phyloP scores from a whole-genome alignment of 2,113 vertebrate species.

The Anthoscopus minutus region DNA sequence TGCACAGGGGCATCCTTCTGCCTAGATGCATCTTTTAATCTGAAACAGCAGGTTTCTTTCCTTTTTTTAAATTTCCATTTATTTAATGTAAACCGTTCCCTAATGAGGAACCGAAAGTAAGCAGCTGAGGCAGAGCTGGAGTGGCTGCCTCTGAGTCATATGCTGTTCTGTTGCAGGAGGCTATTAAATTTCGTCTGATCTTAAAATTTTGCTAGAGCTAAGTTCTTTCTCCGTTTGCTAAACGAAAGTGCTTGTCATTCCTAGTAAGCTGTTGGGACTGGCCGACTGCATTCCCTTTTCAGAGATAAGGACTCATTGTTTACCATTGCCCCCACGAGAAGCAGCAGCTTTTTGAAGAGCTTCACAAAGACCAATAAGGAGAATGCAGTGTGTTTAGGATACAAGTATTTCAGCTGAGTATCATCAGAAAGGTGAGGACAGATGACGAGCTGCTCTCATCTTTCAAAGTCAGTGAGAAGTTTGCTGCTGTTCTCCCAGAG shows the following conservation, averaged over 20 bases:
- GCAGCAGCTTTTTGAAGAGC: neutral
- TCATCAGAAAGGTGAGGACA: neutral
- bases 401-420: neutral
- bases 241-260: neutral
- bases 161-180: neutral
- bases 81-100: neutral
- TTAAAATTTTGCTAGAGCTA: neutral
- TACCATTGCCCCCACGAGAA: neutral
- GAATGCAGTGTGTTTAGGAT: neutral
- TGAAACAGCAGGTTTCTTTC: neutral
- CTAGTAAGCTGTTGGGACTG: neutral
- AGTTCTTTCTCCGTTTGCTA: neutral
- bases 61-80: neutral
- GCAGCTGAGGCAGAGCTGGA: neutral
- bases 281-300: neutral
- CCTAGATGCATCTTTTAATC: neutral
- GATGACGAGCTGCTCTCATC: neutral
- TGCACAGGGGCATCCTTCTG: neutral
- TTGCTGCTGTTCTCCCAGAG: neutral
- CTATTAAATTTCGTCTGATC: neutral
- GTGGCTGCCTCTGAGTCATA: neutral
- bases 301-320: neutral
- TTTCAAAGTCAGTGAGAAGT: neutral
- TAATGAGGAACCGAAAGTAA: conserved; percentile 15
- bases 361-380: neutral